Evolutionary conservation across 2,113 vertebrate species (phyloP).

Genomic region (Epinephelus lanceolatus): DNA sequence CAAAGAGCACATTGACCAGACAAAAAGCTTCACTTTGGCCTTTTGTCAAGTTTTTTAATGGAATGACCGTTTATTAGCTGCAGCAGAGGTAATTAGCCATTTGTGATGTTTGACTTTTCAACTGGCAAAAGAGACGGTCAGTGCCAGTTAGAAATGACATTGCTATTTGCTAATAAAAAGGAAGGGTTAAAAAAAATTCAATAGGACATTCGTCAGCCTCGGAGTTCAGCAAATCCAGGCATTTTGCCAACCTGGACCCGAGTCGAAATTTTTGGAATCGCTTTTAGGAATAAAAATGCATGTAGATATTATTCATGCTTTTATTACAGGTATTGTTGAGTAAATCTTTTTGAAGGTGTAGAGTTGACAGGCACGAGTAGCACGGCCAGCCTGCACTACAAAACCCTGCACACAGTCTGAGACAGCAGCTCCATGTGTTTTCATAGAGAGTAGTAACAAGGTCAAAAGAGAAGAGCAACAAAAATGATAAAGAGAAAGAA

Average conservation of each 20-base stretch:
- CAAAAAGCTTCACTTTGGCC: neutral
- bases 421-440: conserved; percentile 17
- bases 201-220: neutral
- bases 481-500: conserved; percentile 34
- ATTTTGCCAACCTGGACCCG: neutral
- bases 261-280: conserved; percentile 10
- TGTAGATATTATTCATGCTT: neutral
- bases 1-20: neutral
- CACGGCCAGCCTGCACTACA: neutral
- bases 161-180: conserved; percentile 23
- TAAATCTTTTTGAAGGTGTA: neutral
- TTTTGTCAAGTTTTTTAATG: conserved; percentile 16
- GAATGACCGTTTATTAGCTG: conserved; percentile 9
- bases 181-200: neutral
- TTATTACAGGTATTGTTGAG: neutral
- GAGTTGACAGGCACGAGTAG: neutral
- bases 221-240: neutral
- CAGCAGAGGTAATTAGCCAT: neutral
- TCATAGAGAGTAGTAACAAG: conserved; percentile 18
- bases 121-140: conserved; percentile 7
- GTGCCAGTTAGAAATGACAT: neutral
- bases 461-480: conserved; percentile 34
- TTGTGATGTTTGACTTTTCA: conserved; percentile 24
- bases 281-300: conserved; percentile 4
- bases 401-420: neutral